Evolutionary conservation across 2,888 invertebrate genomes (phyloP).

Genomic region (Drosophila fulvimacula): DNA sequence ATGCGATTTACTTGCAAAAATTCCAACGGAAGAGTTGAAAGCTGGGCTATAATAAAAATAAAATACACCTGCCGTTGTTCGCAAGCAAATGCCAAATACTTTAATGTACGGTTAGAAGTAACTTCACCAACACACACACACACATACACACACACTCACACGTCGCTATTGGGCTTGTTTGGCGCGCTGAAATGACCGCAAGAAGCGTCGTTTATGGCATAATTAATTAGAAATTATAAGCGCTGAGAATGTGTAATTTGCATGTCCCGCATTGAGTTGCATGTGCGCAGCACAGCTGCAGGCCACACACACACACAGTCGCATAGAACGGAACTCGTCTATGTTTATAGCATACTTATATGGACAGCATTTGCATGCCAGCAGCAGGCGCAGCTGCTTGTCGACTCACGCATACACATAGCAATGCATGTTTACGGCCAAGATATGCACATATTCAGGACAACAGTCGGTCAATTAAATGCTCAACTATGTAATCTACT

Average conservation of each 20-base stretch:
- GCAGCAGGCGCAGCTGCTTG: constrained; percentile 45
- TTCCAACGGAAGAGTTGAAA: constrained; percentile 46
- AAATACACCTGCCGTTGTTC: constrained; percentile 64
- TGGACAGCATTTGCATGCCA: constrained; percentile 46
- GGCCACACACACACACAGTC: constrained; percentile 11
- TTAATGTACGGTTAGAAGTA: constrained; percentile 6
- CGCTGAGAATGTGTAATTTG: constrained; percentile 72
- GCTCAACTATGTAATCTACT: constrained; percentile 11
- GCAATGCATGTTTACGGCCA: neutral
- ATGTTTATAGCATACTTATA: constrained; percentile 31
- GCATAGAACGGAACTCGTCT: neutral
- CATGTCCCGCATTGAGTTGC: constrained; percentile 50
- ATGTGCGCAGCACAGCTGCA: constrained; percentile 20
- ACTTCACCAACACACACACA: neutral
- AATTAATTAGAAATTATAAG: constrained; percentile 83
- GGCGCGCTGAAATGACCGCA: constrained; percentile 54
- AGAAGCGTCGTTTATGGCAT: constrained; percentile 73
- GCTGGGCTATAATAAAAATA: constrained; percentile 67
- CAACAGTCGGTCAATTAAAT: constrained; percentile 41
- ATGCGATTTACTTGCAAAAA: constrained; percentile 73
- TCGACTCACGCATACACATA: constrained; percentile 20
- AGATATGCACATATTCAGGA: neutral
- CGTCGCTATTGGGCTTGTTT: constrained; percentile 26
- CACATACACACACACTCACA: neutral
- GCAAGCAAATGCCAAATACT: constrained; percentile 41